These are phyloP conservation scores for Furcula furcula DNA, from an alignment of 2,888 invertebrate genomes.

Conservation along the genomic window DNA sequence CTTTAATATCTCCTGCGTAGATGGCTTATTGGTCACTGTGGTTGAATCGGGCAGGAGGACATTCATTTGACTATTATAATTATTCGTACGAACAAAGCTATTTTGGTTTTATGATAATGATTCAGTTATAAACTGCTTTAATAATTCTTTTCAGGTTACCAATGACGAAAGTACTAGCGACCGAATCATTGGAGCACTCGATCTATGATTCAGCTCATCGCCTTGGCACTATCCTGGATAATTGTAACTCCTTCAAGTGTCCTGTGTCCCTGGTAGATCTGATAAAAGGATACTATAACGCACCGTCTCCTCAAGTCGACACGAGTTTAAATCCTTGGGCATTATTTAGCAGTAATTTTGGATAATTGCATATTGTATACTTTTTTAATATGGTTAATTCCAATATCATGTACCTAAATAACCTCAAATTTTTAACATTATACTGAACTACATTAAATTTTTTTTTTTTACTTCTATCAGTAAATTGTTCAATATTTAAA, in stretches of 20 bases:
- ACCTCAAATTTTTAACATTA: too few species aligned
- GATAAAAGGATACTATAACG: constrained; percentile 81
- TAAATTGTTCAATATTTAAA: too few species aligned
- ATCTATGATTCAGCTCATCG: constrained; percentile 84
- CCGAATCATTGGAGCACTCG: constrained; percentile 83
- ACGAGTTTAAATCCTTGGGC: constrained; percentile 57
- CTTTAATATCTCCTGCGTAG: too few species aligned
- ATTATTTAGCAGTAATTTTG: constrained; percentile 56
- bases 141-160: constrained; percentile 79
- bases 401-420: too few species aligned
- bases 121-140: too few species aligned
- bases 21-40: too few species aligned
- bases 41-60: too few species aligned
- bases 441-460: too few species aligned
- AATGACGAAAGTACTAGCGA: constrained; percentile 74
- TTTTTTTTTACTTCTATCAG: too few species aligned
- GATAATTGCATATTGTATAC: constrained; percentile 9
- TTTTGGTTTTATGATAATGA: too few species aligned
- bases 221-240: constrained; percentile 39
- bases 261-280: constrained; percentile 86
- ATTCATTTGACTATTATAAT: too few species aligned
- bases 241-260: constrained; percentile 81
- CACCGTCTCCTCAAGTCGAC: constrained; percentile 48
- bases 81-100: too few species aligned
- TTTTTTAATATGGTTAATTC: background rate